Conservation (phyloP, 2,888 invertebrate species). For the Eugnorisma glareosa region DNA sequence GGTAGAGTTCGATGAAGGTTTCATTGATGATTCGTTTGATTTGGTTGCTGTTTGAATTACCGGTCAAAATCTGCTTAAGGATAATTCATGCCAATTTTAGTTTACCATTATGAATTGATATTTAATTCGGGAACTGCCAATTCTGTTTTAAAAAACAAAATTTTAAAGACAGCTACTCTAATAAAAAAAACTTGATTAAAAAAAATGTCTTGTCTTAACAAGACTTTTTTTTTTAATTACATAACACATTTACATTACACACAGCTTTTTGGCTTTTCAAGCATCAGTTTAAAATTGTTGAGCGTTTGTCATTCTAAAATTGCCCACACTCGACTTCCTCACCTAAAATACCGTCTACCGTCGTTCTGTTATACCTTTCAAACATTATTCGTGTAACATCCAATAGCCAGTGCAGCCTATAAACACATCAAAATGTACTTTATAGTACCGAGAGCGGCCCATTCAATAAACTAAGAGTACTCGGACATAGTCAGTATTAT, state of each 20-base stretch:
- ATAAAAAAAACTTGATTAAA: no score
- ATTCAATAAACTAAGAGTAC: slow-evolving; percentile 48
- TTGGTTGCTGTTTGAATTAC: background rate
- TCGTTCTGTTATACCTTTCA: background rate
- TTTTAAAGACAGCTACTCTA: background rate
- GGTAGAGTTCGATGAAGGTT: slow-evolving; percentile 50
- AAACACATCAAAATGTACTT: slow-evolving; percentile 37
- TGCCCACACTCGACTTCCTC: background rate
- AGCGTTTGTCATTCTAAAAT: background rate
- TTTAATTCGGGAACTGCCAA: background rate
- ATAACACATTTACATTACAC: no score
- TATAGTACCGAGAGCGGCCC: slow-evolving; percentile 18
- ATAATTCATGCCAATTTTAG: slow-evolving; percentile 5
- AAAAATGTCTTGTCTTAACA: no score
- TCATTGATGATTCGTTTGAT: slow-evolving; percentile 32
- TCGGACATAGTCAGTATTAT: slow-evolving; percentile 42
- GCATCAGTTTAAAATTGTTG: background rate
- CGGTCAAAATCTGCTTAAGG: background rate
- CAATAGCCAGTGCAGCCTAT: background rate
- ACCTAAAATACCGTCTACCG: background rate
- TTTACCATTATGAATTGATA: background rate
- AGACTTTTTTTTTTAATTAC: background rate
- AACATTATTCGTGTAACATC: background rate
- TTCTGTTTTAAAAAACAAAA: background rate
- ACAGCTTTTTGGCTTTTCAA: background rate